Evolutionary conservation across 2,797 vertebrate species (phyloP).

Genomic region (Pseudochromis fuscus): DNA sequence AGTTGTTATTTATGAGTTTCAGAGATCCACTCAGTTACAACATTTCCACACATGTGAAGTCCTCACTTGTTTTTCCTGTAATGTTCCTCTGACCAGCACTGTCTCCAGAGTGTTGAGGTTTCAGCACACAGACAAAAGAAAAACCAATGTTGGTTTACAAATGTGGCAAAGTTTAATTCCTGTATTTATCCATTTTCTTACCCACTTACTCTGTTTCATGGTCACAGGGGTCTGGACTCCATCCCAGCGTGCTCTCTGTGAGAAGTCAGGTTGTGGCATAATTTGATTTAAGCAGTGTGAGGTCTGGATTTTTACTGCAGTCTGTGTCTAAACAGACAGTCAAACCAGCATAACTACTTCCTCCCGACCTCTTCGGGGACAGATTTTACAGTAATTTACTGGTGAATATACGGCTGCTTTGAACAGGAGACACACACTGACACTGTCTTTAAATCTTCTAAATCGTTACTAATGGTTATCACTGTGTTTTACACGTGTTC

Average conservation of each 20-base stretch:
- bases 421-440: constrained; percentile 13
- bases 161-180: constrained; percentile 54
- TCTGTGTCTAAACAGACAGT: constrained; percentile 57
- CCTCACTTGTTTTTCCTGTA: constrained; percentile 8
- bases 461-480: too few relatives aligned
- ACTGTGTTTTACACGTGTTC: constrained; percentile 11
- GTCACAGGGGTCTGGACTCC: constrained; percentile 42
- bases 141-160: constrained; percentile 54
- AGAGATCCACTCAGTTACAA: constrained; percentile 3
- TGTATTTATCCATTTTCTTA: constrained; percentile 47
- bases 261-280: constrained; percentile 54
- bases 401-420: constrained; percentile 13
- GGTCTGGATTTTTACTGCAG: constrained; percentile 61
- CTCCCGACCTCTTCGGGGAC: constrained; percentile 29
- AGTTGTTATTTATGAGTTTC: background rate
- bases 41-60: background rate
- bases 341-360: constrained; percentile 40
- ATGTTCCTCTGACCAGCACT: constrained; percentile 28
- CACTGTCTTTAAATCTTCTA: constrained; percentile 15
- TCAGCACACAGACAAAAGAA: constrained; percentile 55
- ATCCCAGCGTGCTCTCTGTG: constrained; percentile 46
- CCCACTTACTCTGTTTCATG: constrained; percentile 44
- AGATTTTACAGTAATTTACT: constrained; percentile 32
- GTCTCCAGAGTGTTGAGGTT: constrained; percentile 40
- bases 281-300: constrained; percentile 56